These are phyloP conservation scores for Pachyrhynchus sulphureomaculatus DNA, from an alignment of 1,140 invertebrate species.

Conservation along the genomic window DNA sequence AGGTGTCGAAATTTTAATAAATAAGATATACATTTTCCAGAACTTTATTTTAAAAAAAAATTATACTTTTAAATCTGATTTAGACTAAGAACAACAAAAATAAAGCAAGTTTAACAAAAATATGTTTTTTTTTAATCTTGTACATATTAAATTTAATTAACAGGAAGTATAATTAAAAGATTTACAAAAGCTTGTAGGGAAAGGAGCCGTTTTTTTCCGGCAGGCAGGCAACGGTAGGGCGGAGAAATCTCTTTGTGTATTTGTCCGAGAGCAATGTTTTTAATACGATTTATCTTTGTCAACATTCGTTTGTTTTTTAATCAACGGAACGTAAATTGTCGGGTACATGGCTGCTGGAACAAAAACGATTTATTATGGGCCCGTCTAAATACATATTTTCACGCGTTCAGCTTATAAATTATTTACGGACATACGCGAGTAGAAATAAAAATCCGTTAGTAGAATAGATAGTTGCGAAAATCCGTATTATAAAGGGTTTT, in stretches of 20 bases:
- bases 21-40: too few species aligned
- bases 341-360: background rate
- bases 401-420: background rate
- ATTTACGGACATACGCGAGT: background rate
- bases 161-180: too few species aligned
- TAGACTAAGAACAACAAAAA: too few species aligned
- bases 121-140: too few species aligned
- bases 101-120: too few species aligned
- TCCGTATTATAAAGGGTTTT: background rate
- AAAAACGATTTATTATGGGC: conserved; percentile 1
- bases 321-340: conserved; percentile 6
- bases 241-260: too few species aligned
- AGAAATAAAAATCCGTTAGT: too few species aligned
- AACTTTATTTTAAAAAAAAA: too few species aligned
- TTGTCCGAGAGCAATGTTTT: background rate
- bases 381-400: conserved; percentile 2
- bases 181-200: too few species aligned
- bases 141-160: too few species aligned
- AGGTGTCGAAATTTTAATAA: too few species aligned
- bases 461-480: background rate
- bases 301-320: conserved; percentile 12
- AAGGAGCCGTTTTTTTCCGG: background rate
- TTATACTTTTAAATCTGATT: too few species aligned
- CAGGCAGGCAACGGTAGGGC: background rate
- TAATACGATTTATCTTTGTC: conserved; percentile 8